These are phyloP conservation scores for Steinernema khuongi DNA, from an alignment of 1,140 invertebrate species.

Conservation along the genomic window DNA sequence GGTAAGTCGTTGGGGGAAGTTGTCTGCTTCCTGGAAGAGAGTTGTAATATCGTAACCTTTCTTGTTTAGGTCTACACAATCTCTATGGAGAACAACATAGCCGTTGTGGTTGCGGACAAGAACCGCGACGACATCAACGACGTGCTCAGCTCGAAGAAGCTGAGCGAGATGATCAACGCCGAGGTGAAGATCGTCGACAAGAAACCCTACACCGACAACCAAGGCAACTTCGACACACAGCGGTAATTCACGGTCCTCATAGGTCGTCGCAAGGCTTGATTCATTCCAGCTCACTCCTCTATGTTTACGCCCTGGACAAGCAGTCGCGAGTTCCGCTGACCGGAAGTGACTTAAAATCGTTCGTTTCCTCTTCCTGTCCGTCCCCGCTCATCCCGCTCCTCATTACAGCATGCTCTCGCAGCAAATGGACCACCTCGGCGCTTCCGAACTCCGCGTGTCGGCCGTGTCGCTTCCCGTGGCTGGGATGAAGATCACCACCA, in stretches of 20 bases:
- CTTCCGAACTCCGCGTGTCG: not conserved
- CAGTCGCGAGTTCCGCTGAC: constrained; percentile 35
- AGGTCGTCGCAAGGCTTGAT: not conserved
- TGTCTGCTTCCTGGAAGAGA: too few relatives aligned
- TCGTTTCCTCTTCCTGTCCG: not conserved
- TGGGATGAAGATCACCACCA: constrained; percentile 16
- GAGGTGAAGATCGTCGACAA: constrained; percentile 16
- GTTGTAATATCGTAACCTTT: not conserved
- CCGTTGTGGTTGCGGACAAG: not conserved
- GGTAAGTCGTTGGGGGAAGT: not conserved
- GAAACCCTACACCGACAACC: constrained; percentile 11
- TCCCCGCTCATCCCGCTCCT: not conserved
- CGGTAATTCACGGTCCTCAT: not conserved
- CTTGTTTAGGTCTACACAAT: not conserved
- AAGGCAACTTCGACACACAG: constrained; percentile 20
- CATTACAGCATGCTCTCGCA: constrained; percentile 15
- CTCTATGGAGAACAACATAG: constrained; percentile 15
- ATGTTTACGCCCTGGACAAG: constrained; percentile 49
- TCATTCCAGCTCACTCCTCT: constrained; percentile 21
- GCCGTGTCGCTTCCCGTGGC: constrained; percentile 16
- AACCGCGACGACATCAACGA: constrained; percentile 18
- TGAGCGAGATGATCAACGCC: not conserved
- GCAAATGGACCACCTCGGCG: constrained; percentile 24
- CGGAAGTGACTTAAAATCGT: constrained; percentile 21
- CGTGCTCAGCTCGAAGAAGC: constrained; percentile 19